phyloP scores from a whole-genome alignment of 2,797 vertebrate species.

The Neoniphon sammara region DNA sequence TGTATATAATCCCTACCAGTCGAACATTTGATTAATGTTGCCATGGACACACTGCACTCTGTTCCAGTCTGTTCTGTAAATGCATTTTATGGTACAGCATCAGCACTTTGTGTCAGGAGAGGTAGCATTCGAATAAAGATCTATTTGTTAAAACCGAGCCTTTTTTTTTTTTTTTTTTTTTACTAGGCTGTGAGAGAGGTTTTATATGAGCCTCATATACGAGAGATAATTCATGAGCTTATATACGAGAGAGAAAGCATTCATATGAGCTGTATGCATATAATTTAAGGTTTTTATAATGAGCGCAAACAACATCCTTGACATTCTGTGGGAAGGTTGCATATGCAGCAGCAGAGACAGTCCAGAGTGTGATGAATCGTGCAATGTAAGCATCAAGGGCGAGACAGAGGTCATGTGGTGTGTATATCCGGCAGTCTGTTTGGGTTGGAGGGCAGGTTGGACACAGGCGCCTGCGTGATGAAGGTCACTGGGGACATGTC shows the following conservation, averaged over 20 bases:
- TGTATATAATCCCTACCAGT: constrained; percentile 6
- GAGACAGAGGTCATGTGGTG: constrained; percentile 67
- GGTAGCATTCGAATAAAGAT: constrained; percentile 7
- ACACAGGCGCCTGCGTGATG: constrained; percentile 80
- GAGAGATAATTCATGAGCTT: constrained; percentile 18
- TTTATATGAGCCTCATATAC: not conserved
- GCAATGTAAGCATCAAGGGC: constrained; percentile 34
- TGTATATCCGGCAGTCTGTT: constrained; percentile 68
- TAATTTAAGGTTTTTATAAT: constrained; percentile 39
- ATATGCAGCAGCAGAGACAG: constrained; percentile 47
- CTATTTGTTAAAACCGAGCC: constrained; percentile 2
- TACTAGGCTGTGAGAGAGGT: not conserved
- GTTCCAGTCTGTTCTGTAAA: not conserved
- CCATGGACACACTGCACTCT: constrained; percentile 2
- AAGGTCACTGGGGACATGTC: constrained; percentile 73
- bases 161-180: too few relatives aligned
- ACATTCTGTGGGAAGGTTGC: constrained; percentile 36
- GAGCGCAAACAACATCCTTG: constrained; percentile 43
- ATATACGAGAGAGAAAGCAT: constrained; percentile 4
- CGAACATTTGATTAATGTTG: constrained; percentile 2
- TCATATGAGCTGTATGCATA: constrained; percentile 4
- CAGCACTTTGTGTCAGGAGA: not conserved
- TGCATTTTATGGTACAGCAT: constrained; percentile 9
- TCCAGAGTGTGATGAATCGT: constrained; percentile 31
- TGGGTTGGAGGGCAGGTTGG: constrained; percentile 62